Conservation (phyloP, 2,888 invertebrate genomes). For the Crossocerus cetratus region DNA sequence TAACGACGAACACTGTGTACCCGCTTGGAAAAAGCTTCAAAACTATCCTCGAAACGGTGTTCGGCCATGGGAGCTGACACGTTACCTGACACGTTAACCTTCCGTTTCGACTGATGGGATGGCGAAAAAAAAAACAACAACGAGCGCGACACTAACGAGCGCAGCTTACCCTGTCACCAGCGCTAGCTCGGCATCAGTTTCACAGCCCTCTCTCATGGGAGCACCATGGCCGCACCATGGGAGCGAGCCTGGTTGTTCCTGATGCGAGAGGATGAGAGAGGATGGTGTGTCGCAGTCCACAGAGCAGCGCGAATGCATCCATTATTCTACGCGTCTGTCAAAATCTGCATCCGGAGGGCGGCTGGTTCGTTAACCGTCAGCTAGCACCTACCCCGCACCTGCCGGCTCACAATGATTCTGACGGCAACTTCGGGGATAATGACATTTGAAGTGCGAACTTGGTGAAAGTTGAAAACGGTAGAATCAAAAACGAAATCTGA, state of each 20-base stretch:
- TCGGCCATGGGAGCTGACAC: too few species aligned
- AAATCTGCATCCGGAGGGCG: background rate
- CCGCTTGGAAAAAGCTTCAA: too few species aligned
- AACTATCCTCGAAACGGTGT: too few species aligned
- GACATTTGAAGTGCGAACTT: too few species aligned
- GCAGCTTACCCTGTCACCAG: background rate
- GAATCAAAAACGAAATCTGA: too few species aligned
- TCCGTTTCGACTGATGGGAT: background rate
- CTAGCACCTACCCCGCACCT: too few species aligned
- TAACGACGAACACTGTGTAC: too few species aligned
- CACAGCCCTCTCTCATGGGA: background rate
- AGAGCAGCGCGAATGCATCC: slow-evolving; percentile 1
- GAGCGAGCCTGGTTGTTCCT: background rate
- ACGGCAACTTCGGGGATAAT: too few species aligned
- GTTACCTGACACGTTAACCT: background rate
- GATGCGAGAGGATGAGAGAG: too few species aligned
- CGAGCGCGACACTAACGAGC: background rate
- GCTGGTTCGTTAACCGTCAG: background rate
- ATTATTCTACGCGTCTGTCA: slow-evolving; percentile 6
- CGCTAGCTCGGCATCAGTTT: background rate
- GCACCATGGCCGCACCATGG: background rate
- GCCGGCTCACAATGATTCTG: too few species aligned
- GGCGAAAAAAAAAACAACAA: background rate
- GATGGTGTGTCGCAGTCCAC: background rate
- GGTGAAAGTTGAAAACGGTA: too few species aligned